These are phyloP conservation scores for Temnothorax curvispinosus DNA, from an alignment of 1,140 invertebrate species.

Conservation along the genomic window DNA sequence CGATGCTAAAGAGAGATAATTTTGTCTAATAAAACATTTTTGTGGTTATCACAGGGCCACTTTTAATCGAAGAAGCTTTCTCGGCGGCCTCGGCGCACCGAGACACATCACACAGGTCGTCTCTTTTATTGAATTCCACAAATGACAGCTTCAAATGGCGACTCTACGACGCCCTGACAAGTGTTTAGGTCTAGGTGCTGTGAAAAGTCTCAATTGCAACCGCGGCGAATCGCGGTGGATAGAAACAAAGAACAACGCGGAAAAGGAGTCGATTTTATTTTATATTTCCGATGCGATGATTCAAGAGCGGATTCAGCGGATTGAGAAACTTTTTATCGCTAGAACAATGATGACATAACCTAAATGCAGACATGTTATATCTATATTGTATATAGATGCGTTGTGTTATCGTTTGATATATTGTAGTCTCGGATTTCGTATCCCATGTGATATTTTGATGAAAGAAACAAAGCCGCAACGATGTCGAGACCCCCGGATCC, in stretches of 20 bases:
- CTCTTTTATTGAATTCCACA: not conserved
- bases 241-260: not conserved
- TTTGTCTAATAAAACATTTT: constrained; percentile 7
- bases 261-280: not conserved
- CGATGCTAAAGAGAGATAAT: not conserved
- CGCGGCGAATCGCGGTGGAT: not conserved
- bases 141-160: not conserved
- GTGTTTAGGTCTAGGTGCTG: not conserved
- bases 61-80: not conserved
- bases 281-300: not conserved
- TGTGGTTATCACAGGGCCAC: constrained; percentile 22
- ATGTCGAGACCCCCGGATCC: constrained; percentile 87
- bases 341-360: not conserved
- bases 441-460: constrained; percentile 51
- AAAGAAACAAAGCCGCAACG: not conserved
- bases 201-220: not conserved
- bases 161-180: not conserved
- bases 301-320: not conserved
- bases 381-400: not conserved
- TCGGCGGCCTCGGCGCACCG: not conserved
- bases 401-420: not conserved
- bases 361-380: not conserved
- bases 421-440: constrained; percentile 14
- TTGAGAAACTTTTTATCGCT: not conserved
- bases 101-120: not conserved